These are phyloP conservation scores for Elanus axillaris DNA, from an alignment of 2,113 vertebrate genomes.

Conservation along the genomic window DNA sequence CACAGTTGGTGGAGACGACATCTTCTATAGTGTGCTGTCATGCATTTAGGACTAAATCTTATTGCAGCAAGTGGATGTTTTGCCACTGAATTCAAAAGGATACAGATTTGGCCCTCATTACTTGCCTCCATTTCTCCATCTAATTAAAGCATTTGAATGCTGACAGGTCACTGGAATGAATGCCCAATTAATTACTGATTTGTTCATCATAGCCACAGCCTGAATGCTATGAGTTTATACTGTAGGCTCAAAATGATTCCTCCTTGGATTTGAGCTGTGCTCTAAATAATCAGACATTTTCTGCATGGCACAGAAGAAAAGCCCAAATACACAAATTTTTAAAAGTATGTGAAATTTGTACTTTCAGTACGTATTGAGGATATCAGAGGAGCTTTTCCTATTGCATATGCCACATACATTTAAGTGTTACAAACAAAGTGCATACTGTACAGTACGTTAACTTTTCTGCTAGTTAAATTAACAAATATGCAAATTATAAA, in stretches of 20 bases:
- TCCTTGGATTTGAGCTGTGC: conserved; percentile 33
- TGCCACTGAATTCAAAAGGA: conserved; percentile 54
- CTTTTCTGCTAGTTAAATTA: conserved; percentile 68
- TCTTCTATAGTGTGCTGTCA: conserved; percentile 44
- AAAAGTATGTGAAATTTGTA: conserved; percentile 4
- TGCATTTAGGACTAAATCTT: conserved; percentile 64
- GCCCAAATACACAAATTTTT: conserved; percentile 7
- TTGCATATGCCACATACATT: not conserved
- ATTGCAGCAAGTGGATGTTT: conserved; percentile 53
- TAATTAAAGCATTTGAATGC: conserved; percentile 78
- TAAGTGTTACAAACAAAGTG: conserved; percentile 11
- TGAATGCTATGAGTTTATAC: conserved; percentile 49
- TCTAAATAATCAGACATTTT: conserved; percentile 34
- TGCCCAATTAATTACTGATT: conserved; percentile 77
- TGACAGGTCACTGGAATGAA: conserved; percentile 73
- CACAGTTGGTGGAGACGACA: conserved; percentile 51
- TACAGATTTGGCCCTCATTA: conserved; percentile 59
- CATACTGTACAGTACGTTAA: conserved; percentile 29
- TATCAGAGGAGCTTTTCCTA: not conserved
- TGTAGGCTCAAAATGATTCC: conserved; percentile 48
- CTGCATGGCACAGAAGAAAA: conserved; percentile 10
- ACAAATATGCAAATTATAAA: conserved; percentile 75
- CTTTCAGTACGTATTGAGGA: not conserved
- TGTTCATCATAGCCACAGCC: conserved; percentile 64
- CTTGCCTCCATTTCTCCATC: conserved; percentile 61